Evolutionary conservation across 2,113 vertebrate species (phyloP), one percentile per base, ranked within the genome.

Genomic region (Myocastor coypus): DNA sequence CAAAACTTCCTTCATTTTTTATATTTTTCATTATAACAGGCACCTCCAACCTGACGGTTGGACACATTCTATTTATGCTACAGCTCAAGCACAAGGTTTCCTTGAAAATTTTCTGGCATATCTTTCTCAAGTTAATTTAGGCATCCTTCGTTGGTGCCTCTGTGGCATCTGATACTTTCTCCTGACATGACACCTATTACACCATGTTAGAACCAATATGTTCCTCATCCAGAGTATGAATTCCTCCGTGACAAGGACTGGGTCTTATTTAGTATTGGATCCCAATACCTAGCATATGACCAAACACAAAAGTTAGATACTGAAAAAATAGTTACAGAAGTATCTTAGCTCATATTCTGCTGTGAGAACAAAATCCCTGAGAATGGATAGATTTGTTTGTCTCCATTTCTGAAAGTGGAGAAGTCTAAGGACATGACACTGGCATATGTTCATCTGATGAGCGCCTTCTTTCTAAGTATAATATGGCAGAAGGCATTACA

Each of bases 81-180:
- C 6, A 96, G 80, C 50, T 96, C 34, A 94, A 61, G 40, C 46
- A 91, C 24, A 61, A 32, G 32, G 7, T 69, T 4, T 37, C 66
- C 80, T 96, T 34, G 55, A 91, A 96, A 91, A 19, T 28, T 86
- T 83, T 95, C 84, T 64, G 55, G 66, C 71, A 83, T 78, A 61
- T 84, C 77, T 95, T 16, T 16, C 17, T 66, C 40, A 71, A 7
- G 50, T 75, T 97, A 63, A 3, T 85, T 83, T 89, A 66, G 24
- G 28, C 2, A 82, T 6, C 30, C 14, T 89, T 93, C 84, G 37
- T 87, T 4, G 52, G 11, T 24, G 7, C 52, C 91, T 92, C 63
- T 34, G n/a, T 0, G 66, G 10, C 10, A 86, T 46, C 19, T 32
- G 20, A 8, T 75, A 12, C 66, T 81, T 92, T 78, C 42, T 87